These are phyloP conservation scores for Chelidonichthys spinosus DNA, from an alignment of 2,797 vertebrate species.

Conservation along the genomic window DNA sequence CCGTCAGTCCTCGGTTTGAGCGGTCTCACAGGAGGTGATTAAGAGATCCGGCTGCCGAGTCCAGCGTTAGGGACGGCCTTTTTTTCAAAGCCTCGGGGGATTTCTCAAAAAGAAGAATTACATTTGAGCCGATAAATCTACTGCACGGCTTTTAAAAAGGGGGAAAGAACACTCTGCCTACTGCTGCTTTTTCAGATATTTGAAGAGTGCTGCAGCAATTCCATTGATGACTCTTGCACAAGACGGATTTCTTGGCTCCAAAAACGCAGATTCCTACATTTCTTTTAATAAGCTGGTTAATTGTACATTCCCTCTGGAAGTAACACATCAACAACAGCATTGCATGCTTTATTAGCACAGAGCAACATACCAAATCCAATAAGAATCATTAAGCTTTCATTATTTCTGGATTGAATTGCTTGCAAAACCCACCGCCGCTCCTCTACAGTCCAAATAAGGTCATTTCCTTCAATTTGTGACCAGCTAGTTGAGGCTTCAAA, in stretches of 20 bases:
- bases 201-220: constrained; percentile 6
- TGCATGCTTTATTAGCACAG: neutral
- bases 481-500: too few species aligned
- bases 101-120: constrained; percentile 14
- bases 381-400: neutral
- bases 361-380: neutral
- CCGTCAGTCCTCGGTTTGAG: neutral
- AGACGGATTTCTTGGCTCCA: neutral
- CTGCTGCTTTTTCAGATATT: constrained; percentile 13
- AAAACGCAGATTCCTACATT: neutral
- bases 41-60: constrained; percentile 12
- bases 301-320: neutral
- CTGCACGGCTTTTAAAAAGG: neutral
- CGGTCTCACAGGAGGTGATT: constrained; percentile 8
- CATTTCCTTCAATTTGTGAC: too few species aligned
- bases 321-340: neutral
- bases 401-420: too few species aligned
- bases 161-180: neutral
- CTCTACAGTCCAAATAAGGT: too few species aligned
- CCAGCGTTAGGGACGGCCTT: neutral
- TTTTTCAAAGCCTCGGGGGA: constrained; percentile 10
- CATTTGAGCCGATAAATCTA: constrained; percentile 4
- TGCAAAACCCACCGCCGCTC: too few species aligned
- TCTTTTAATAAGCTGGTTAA: neutral
- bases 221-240: neutral